Percentiles rank a stretch among this genome's conserved stretches.
Conservation (phyloP, 2,888 invertebrate species). For the Ctenicera cuprea region DNA sequence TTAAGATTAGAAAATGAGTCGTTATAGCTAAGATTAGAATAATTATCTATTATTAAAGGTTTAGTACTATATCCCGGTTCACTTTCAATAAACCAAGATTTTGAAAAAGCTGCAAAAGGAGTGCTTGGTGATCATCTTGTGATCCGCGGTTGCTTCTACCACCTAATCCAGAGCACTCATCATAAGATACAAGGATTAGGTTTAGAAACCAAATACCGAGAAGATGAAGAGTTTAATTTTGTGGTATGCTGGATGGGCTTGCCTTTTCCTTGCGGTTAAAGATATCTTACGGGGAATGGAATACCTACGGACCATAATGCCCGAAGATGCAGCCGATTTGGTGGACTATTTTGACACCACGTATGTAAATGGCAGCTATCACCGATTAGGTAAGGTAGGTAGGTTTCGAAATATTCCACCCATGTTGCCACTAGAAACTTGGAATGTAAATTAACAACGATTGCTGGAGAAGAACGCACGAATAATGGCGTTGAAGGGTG, state of each 20-base stretch:
- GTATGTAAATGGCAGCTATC: no score
- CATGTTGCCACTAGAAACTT: no score
- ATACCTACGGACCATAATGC: constrained; percentile 9
- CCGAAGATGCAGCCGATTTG: no score
- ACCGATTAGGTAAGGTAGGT: no score
- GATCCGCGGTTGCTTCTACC: neutral
- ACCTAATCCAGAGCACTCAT: neutral
- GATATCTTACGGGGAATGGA: constrained; percentile 14
- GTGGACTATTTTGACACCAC: no score
- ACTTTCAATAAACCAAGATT: neutral
- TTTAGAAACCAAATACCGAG: constrained; percentile 14
- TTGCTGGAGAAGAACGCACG: constrained; percentile 16
- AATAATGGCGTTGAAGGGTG: constrained; percentile 14
- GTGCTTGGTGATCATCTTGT: constrained; percentile 1
- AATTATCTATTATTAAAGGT: no score
- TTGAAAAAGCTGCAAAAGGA: neutral
- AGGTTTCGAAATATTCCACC: no score
- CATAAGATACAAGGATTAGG: constrained; percentile 12
- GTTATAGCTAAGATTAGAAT: no score
- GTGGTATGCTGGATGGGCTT: constrained; percentile 17
- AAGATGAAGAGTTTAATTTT: neutral
- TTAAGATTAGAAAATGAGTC: no score
- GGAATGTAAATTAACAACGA: constrained; percentile 6
- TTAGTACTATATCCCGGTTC: neutral
- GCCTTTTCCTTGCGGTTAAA: constrained; percentile 1